A percentile compares a stretch with the other conserved stretches of the same genome.
Conservation (phyloP, 2,888 invertebrate species). For the Agrotis segetum region DNA sequence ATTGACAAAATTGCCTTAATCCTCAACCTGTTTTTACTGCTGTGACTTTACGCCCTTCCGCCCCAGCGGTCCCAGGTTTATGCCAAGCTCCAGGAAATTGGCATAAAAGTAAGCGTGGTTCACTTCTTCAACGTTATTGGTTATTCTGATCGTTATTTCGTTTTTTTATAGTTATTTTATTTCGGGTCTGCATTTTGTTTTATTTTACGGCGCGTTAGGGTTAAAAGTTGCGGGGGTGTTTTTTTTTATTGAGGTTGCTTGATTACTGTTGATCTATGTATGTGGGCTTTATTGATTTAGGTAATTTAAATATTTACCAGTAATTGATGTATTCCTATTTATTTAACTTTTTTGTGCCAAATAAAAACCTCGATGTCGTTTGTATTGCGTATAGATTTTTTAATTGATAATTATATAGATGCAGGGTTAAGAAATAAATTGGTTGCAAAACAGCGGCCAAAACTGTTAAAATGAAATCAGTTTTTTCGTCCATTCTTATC, state of each 20-base stretch:
- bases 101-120: constrained; percentile 60
- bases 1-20: constrained; percentile 55
- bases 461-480: background rate
- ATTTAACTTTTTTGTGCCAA: background rate
- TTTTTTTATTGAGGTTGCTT: constrained; percentile 39
- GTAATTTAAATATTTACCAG: constrained; percentile 6
- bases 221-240: constrained; percentile 45
- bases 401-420: no score
- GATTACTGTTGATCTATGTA: constrained; percentile 16
- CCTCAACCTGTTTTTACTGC: constrained; percentile 48
- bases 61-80: constrained; percentile 39
- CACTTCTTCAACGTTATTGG: constrained; percentile 55
- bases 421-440: no score
- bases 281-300: constrained; percentile 1
- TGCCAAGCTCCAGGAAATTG: constrained; percentile 43
- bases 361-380: no score
- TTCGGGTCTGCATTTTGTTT: constrained; percentile 47
- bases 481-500: background rate
- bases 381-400: no score
- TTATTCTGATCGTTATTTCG: constrained; percentile 51
- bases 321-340: no score
- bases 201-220: constrained; percentile 45
- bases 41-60: constrained; percentile 44
- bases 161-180: constrained; percentile 62
- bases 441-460: background rate